phyloP scores from a whole-genome alignment of 2,113 vertebrate genomes.

The Cacatua alba region DNA sequence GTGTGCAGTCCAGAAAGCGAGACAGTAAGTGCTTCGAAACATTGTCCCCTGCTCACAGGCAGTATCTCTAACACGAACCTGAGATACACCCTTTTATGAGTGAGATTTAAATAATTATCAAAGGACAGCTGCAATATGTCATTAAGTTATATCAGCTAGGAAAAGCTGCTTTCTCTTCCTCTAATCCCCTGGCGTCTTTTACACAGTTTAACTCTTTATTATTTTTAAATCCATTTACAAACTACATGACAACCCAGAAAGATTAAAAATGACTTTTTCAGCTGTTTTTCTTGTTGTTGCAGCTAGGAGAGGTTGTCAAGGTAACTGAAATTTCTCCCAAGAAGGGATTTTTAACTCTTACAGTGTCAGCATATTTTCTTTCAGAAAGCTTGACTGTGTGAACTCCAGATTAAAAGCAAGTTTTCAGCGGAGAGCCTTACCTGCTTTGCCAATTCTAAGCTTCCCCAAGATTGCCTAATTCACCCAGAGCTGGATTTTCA shows the following conservation, averaged over 20 bases:
- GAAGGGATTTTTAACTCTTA: background rate
- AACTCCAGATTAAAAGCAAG: background rate
- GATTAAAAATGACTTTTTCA: rapidly evolving
- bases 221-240: background rate
- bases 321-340: background rate
- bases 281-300: background rate
- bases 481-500: background rate
- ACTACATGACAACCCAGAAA: background rate
- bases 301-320: background rate
- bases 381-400: background rate
- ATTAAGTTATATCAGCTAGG: background rate
- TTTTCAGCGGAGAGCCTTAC: background rate
- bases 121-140: background rate
- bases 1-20: rapidly evolving
- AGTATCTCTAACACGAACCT: rapidly evolving
- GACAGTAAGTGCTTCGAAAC: rapidly evolving
- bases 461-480: background rate
- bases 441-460: background rate
- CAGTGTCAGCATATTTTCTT: background rate
- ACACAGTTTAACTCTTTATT: background rate
- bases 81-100: background rate
- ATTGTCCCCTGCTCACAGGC: background rate
- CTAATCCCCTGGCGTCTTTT: background rate
- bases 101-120: background rate
- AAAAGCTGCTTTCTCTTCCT: background rate